These are phyloP conservation scores for Suncus etruscus DNA, from an alignment of 2,113 vertebrate species.

Conservation along the genomic window DNA sequence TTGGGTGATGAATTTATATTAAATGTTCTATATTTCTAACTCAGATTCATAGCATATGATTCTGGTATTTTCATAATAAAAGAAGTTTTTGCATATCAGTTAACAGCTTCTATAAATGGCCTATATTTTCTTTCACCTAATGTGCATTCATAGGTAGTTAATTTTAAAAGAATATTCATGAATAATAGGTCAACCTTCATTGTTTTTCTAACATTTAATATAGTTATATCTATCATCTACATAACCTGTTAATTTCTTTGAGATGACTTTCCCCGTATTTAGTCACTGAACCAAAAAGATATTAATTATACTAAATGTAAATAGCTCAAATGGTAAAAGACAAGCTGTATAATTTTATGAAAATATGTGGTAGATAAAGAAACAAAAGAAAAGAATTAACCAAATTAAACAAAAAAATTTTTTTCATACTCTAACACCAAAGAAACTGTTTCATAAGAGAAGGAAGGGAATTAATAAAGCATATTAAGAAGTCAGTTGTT, in stretches of 20 bases:
- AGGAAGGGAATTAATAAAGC: background rate
- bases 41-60: background rate
- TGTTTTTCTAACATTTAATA: too few relatives aligned
- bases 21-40: background rate
- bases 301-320: background rate
- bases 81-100: background rate
- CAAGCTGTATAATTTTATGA: background rate
- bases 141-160: background rate
- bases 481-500: background rate
- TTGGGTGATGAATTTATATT: background rate
- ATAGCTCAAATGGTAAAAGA: background rate
- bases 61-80: background rate
- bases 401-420: background rate
- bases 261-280: too few relatives aligned
- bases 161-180: too few relatives aligned
- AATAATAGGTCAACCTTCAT: too few relatives aligned
- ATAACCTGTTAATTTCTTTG: too few relatives aligned
- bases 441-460: background rate
- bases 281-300: too few relatives aligned
- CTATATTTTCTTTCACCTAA: slow-evolving; percentile 20
- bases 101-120: background rate
- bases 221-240: too few relatives aligned
- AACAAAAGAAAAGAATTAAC: background rate
- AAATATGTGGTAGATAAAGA: background rate
- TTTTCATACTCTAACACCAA: background rate